Base-by-base conservation (phyloP, 2,888 invertebrate genomes). In the Dicycla oo region DNA sequence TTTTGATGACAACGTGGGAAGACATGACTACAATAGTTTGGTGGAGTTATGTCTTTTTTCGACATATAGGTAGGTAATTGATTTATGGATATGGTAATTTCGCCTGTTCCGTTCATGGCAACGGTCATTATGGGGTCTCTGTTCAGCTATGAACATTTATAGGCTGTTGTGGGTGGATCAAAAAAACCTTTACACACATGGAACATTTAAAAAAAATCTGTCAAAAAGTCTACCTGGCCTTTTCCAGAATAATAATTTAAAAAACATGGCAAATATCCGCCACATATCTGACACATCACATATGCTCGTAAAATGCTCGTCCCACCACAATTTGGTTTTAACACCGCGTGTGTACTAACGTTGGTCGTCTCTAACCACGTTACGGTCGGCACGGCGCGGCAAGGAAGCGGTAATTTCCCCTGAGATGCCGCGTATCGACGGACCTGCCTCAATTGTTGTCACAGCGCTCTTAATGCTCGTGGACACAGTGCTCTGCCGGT, bases 391-490 rank as follows among this genome's bases (percentile, higher is more conserved):
- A 67, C 78, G 30, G 30, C 72, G 83, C 72, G 74, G 87, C 82
- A 88, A 90, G 90, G 87, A 90, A 88, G 75, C 86, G 80, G 88
- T 92, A 91, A 92, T 93, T 93, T 92, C 93, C 93, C 93, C 67
- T 47, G 92, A 92, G 92, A 89, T 86, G 85, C 70, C 64, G 63
- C 84, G 87, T 91, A 93, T 93, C 90, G 93, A 91, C 92, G 85
- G 87, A 83, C 87, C 81, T 81, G 87, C 85, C 85, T 88, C 87
- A 85, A 88, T 87, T 88, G 89, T 89, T 87, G 88, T 87, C 86
- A 84, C 78, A 83, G 62, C 47, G 68, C 72, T 73, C 69, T 70
- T 73, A 81, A 82, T 82, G 79, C 51, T 72, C 58, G 64, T 64
- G 83, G 78, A 83, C 86, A 85, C 77, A 84, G 64, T 56, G 85